Percentiles rank a stretch among this genome's conserved stretches.
phyloP scores from a whole-genome alignment of 2,113 vertebrate genomes.

The Capreolus pygargus region DNA sequence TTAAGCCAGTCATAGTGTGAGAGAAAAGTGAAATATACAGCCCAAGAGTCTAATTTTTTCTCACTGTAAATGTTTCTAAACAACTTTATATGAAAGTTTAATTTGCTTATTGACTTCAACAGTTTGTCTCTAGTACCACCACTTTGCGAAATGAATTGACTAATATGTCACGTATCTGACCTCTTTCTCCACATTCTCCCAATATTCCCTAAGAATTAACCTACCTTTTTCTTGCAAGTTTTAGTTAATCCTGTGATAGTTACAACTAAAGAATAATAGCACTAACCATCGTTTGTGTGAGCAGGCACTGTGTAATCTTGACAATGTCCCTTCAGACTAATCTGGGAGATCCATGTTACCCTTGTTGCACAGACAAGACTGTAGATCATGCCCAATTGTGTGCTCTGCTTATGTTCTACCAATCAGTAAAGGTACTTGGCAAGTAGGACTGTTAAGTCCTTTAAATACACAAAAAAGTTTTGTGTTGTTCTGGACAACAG shows the following conservation, averaged over 20 bases:
- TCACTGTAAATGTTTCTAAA: neutral
- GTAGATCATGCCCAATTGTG: neutral
- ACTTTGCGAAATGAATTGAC: neutral
- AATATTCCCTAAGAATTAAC: neutral
- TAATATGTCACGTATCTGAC: neutral
- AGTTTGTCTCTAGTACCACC: neutral
- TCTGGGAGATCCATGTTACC: neutral
- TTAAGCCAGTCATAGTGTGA: neutral
- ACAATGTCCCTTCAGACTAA: conserved; percentile 1
- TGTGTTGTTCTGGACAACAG: neutral
- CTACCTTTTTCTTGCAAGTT: conserved; percentile 2
- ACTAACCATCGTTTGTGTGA: neutral
- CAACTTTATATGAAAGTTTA: neutral
- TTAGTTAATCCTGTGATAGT: neutral
- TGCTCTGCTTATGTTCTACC: neutral
- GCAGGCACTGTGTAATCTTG: neutral
- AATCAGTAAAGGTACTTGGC: conserved; percentile 28
- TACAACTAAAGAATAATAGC: neutral
- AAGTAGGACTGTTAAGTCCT: conserved; percentile 20
- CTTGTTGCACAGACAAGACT: neutral
- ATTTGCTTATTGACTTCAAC: neutral
- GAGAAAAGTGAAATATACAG: neutral
- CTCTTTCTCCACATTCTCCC: neutral
- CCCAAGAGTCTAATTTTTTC: neutral
- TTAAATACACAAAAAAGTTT: conserved; percentile 8